phyloP scores from a whole-genome alignment of 2,888 invertebrate species.

The Globia sparganii region DNA sequence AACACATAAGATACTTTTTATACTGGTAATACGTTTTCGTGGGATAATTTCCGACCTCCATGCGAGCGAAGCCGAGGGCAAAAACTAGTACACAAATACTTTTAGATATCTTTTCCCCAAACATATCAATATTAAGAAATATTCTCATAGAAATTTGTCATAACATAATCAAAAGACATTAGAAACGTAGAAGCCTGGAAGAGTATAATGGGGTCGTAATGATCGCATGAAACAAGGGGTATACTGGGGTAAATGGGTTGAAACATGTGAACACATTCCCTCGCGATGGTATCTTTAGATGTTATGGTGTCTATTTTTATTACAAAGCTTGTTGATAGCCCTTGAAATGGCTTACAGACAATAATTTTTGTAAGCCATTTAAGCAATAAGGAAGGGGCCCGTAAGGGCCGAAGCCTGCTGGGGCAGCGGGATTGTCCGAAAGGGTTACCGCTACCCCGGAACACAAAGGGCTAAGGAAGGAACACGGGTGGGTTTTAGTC shows the following conservation, averaged over 20 bases:
- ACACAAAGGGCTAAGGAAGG: no score
- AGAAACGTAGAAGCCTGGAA: constrained; percentile 34
- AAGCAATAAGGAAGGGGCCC: no score
- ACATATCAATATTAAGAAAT: constrained; percentile 10
- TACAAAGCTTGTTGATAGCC: constrained; percentile 13
- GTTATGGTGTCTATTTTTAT: constrained; percentile 28
- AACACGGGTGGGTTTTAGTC: no score
- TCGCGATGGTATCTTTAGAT: constrained; percentile 21
- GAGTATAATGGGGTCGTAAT: constrained; percentile 57
- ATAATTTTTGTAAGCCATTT: no score
- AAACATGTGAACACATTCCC: constrained; percentile 25
- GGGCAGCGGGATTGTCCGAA: no score
- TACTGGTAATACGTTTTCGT: no score
- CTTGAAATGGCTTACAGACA: constrained; percentile 13
- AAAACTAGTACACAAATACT: background rate
- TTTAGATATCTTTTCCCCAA: background rate
- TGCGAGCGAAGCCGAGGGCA: no score
- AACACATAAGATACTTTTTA: no score
- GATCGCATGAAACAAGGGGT: constrained; percentile 39
- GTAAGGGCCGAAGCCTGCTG: no score
- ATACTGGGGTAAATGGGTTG: constrained; percentile 33
- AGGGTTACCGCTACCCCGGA: no score
- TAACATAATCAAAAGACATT: constrained; percentile 56
- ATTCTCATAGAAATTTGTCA: constrained; percentile 32
- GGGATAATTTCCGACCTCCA: no score